Evolutionary conservation across 1,140 invertebrate genomes (phyloP), one percentile per base, ranked within the genome.

Genomic region (Archivesica marissinica): DNA sequence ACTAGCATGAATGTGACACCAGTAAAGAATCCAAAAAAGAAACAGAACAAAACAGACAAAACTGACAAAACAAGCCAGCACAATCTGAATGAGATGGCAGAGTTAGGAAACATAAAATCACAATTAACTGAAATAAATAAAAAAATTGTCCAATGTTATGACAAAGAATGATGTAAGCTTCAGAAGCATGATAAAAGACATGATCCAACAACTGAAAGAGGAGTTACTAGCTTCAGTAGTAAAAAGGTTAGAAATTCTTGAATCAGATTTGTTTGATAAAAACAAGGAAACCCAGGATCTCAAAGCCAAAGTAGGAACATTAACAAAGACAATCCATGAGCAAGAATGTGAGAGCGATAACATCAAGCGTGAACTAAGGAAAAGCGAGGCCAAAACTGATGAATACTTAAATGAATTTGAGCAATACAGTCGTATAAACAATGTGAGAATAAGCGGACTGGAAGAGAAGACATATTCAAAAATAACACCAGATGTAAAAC

Each of bases 131-230:
- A 47, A 44, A 47, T 72, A 30, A 72, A 41, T 15, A 25, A 44
- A 47, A 72, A n/a, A 72, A 38, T 30, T 72, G 28, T 11, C 20
- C 11, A 72, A 72, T 72, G 68, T 72, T 7, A 41, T 72, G 38
- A 72, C 68, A 17, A 72, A 44, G 28, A 41, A 72, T 50, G 44
- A 50, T 20, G 39, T 25, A 23, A 38, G 25, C 17, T 30, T 72
- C 6, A 72, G 39, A 23, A 15, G n/a, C n/a, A n/a, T n/a, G 25
- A 28, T 72, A 1, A 72, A 72, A 72, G 68, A 50, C 7, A 47
- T 72, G 20, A 50, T 72, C 13, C n/a, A 44, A 23, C 38, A 72
- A 25, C 11, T 72, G 39, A 72, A 72, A 72, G 68, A 72, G 47
- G 68, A 72, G 6, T 25, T 41, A 15, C 23, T 72, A n/a, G n/a